Percentiles rank a stretch among this genome's conserved stretches.
Conservation (phyloP, 2,113 vertebrate genomes). For the Okapia johnstoni region DNA sequence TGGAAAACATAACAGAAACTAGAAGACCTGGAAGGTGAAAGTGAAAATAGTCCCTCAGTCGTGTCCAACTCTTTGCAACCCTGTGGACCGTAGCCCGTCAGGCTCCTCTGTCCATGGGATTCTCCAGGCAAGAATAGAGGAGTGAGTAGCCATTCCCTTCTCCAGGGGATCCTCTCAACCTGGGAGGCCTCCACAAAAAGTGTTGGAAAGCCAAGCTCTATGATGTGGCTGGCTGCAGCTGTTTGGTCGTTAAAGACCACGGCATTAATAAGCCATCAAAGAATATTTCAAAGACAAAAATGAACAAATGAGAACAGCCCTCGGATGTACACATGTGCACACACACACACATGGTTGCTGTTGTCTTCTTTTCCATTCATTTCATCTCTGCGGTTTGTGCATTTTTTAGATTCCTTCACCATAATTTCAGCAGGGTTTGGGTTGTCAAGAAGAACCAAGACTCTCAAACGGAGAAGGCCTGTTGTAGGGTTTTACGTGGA, state of each 20-base stretch:
- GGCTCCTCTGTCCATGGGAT: neutral
- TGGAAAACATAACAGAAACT: neutral
- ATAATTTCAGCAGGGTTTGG: slow-evolving; percentile 14
- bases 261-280: neutral
- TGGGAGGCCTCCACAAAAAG: neutral
- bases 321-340: neutral
- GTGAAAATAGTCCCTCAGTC: neutral
- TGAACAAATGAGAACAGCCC: neutral
- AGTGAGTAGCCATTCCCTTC: neutral
- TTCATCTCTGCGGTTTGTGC: slow-evolving; percentile 11
- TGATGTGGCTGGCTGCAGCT: neutral
- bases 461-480: neutral
- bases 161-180: neutral
- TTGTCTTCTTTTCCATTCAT: slow-evolving; percentile 2
- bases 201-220: neutral
- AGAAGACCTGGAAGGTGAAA: neutral
- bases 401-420: slow-evolving; percentile 1
- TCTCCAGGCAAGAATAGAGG: neutral
- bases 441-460: neutral
- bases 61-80: neutral
- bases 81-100: neutral
- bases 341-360: neutral
- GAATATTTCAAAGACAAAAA: neutral
- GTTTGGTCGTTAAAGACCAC: neutral
- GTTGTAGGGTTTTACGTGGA: neutral